Conservation (phyloP, 2,113 vertebrate genomes). For the Dipodomys merriami region DNA sequence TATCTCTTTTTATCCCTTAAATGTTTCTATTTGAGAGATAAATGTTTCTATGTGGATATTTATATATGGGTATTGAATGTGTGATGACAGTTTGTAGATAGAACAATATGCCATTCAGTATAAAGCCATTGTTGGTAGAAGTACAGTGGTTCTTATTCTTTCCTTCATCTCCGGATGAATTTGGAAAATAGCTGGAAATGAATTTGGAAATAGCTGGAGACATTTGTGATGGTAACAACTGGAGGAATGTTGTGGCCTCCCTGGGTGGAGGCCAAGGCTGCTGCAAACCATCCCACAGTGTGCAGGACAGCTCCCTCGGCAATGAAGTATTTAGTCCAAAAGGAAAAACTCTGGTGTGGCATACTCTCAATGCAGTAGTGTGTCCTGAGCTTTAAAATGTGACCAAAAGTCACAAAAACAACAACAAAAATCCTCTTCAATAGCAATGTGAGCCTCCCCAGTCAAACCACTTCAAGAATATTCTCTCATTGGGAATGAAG, state of each 20-base stretch:
- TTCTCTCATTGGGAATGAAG: background rate
- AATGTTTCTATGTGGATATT: background rate
- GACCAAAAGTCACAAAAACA: no score
- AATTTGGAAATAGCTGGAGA: background rate
- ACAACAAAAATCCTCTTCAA: constrained; percentile 15
- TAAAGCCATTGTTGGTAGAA: constrained; percentile 69
- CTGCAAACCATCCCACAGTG: rapidly evolving
- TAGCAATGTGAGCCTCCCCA: constrained; percentile 54
- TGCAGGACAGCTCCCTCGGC: rapidly evolving
- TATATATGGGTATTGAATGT: constrained; percentile 67
- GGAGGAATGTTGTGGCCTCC: background rate
- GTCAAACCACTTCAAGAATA: constrained; percentile 3
- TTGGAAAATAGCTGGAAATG: no score
- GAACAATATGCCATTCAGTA: constrained; percentile 74
- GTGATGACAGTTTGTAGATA: constrained; percentile 66
- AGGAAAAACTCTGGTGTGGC: background rate
- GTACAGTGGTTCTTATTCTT: background rate
- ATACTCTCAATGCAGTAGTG: constrained; percentile 74
- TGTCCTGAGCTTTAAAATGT: constrained; percentile 72
- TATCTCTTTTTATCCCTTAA: background rate
- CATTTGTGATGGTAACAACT: background rate
- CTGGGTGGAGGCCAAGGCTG: background rate
- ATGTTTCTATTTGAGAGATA: no score
- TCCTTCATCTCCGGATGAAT: rapidly evolving
- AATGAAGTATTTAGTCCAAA: background rate